Percentiles rank a stretch among this genome's conserved stretches.
These are phyloP conservation scores for Hippoglossus hippoglossus DNA, from an alignment of 2,797 vertebrate species.

Conservation along the genomic window DNA sequence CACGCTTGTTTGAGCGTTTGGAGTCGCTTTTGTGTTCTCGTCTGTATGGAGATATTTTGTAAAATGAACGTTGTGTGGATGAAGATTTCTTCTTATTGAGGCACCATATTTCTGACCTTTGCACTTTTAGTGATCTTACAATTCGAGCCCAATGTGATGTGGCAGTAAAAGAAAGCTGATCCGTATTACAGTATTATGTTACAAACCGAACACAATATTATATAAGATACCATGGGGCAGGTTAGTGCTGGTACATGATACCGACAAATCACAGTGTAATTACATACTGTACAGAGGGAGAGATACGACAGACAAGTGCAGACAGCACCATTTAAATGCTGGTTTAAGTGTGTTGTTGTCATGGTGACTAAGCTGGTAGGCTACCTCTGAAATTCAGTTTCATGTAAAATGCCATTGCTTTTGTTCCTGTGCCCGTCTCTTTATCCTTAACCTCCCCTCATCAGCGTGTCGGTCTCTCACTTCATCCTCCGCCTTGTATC, in stretches of 20 bases:
- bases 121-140: constrained; percentile 2
- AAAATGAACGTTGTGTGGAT: too few species aligned
- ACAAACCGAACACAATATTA: constrained; percentile 39
- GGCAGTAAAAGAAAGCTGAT: constrained; percentile 18
- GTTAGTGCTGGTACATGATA: constrained; percentile 52
- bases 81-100: neutral
- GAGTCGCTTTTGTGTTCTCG: too few species aligned
- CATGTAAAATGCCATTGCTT: constrained; percentile 66
- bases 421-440: constrained; percentile 61
- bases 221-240: constrained; percentile 40
- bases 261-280: constrained; percentile 70
- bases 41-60: too few species aligned
- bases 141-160: constrained; percentile 11
- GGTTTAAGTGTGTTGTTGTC: constrained; percentile 82
- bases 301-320: constrained; percentile 75
- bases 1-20: too few species aligned
- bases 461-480: constrained; percentile 29
- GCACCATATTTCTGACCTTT: constrained; percentile 1
- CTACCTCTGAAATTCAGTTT: constrained; percentile 79
- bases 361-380: constrained; percentile 78
- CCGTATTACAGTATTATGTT: constrained; percentile 29
- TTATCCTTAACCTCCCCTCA: constrained; percentile 50
- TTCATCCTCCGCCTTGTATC: constrained; percentile 14
- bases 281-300: constrained; percentile 64
- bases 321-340: constrained; percentile 76